Base-by-base conservation (phyloP, 2,888 invertebrate species). In the Exephanes ischioxanthus region DNA sequence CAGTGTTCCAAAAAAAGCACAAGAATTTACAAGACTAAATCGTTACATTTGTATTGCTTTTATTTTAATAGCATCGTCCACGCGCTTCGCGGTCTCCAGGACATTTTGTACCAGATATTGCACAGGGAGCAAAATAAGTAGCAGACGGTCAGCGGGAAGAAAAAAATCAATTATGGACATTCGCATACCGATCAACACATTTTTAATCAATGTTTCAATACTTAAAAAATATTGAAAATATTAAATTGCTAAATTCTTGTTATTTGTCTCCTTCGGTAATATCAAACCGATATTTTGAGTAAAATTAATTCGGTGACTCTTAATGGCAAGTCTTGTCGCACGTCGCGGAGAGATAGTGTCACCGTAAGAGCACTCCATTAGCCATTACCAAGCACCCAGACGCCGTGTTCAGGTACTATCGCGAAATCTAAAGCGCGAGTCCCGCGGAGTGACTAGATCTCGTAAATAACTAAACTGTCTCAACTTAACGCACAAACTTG, bases 381-480 rank as follows among this genome's bases (percentile, higher is more conserved):
- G 41, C 68, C 73, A 55, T 55, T 53, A 80, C 55, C 76, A 53
- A 48, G 41, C 77, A 22, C n/a, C 63, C 48, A 76, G 48, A 76
- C 63, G 30, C 33, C 30, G 63, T 63, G 63, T 63, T n/a, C 63
- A 33, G 11, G 30, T 63, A 26, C 67, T 77, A 72, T 79, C 79
- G 71, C 37, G 37, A 22, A 78, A 78, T 78, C 68, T 71, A 71
- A 79, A 71, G 19, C 33, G 33, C 53, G 66, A 53, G 77, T 26
- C 55, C 51, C 66, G 53, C 41, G 53, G 66, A 70, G 70, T 58
- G 72, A 72, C 71, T 66, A 51, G 76, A 84, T 80, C 80, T 84
- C 76, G 76, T 84, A 80, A 80, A 84, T 80, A 80, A 84, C 71
- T 77, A 68, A 80, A 80, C 80, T 84, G 84, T 84, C 80, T 84